Evolutionary conservation across 2,888 invertebrate species (phyloP).

Genomic region (Drosophila yooni): DNA sequence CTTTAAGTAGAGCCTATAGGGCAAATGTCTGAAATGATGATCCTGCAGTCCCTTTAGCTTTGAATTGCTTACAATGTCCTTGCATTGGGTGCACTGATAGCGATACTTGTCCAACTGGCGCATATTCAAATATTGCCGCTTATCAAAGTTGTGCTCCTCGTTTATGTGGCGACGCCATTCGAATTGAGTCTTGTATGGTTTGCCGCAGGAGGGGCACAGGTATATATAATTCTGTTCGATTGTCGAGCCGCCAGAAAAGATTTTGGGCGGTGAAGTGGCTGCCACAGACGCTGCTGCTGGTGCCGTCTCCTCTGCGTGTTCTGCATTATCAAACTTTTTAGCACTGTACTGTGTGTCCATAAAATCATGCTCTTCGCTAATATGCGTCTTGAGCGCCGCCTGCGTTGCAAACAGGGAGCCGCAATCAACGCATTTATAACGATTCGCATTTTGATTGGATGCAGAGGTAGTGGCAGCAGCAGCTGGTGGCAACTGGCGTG

Average conservation of each 20-base stretch:
- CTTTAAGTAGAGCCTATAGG: conserved; percentile 78
- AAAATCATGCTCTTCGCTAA: conserved; percentile 76
- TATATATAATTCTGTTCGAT: conserved; percentile 78
- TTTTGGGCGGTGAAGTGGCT: not conserved
- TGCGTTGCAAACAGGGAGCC: conserved; percentile 68
- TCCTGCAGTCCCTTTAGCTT: conserved; percentile 82
- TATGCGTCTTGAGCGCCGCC: conserved; percentile 68
- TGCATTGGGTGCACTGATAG: conserved; percentile 78
- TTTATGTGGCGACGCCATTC: conserved; percentile 83
- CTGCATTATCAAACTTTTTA: conserved; percentile 47
- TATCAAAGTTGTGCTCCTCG: conserved; percentile 79
- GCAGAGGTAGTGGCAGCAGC: not conserved
- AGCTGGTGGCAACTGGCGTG: not conserved
- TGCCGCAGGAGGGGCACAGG: conserved; percentile 79
- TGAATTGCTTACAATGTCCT: conserved; percentile 77
- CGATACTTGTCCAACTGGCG: conserved; percentile 80
- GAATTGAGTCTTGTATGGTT: conserved; percentile 75
- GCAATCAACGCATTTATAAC: conserved; percentile 77
- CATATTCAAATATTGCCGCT: conserved; percentile 77
- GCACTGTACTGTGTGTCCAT: conserved; percentile 41
- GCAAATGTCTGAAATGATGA: conserved; percentile 81
- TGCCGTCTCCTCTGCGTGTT: conserved; percentile 26
- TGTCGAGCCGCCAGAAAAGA: conserved; percentile 41
- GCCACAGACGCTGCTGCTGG: not conserved
- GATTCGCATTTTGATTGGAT: conserved; percentile 29